A percentile compares a stretch with the other conserved stretches of the same genome.
Conservation (phyloP, 2,888 invertebrate genomes). For the Formica aserva region DNA sequence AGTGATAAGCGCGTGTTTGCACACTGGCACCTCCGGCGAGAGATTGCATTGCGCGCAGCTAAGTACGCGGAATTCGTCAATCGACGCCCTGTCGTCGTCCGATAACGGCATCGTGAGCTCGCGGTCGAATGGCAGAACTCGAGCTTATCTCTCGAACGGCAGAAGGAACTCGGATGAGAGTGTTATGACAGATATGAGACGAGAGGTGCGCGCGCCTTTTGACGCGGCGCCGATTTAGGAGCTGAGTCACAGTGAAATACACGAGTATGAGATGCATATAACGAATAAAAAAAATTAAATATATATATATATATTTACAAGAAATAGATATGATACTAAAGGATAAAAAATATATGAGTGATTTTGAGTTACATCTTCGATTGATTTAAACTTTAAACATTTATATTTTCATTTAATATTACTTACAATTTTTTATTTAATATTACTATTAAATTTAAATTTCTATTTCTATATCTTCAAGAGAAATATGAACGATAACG, state of each 20-base stretch:
- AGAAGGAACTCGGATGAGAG: constrained; percentile 72
- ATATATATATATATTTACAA: not conserved
- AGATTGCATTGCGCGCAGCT: constrained; percentile 54
- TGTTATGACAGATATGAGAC: constrained; percentile 70
- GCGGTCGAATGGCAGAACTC: constrained; percentile 57
- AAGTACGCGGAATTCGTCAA: constrained; percentile 59
- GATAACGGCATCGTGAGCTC: constrained; percentile 48
- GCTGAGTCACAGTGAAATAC: constrained; percentile 26
- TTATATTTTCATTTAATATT: not conserved
- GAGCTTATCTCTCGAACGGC: constrained; percentile 55
- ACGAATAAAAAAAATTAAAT: not conserved
- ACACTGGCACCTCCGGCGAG: constrained; percentile 49
- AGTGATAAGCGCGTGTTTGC: constrained; percentile 50
- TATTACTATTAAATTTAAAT: not conserved
- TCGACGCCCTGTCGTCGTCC: constrained; percentile 49
- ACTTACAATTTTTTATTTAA: too few relatives aligned
- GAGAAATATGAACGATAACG: not conserved
- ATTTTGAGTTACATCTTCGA: not conserved
- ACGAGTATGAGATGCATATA: constrained; percentile 5
- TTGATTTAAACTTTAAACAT: not conserved
- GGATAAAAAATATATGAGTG: not conserved
- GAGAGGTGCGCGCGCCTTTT: constrained; percentile 50
- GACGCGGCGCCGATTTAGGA: constrained; percentile 36
- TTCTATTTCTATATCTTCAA: not conserved
- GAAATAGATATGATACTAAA: not conserved